Percentiles rank a stretch among this genome's conserved stretches.
Evolutionary conservation across 35 echinoderm and acorn worm genomes (phyloP).

Genomic region (Chiridota heheva): DNA sequence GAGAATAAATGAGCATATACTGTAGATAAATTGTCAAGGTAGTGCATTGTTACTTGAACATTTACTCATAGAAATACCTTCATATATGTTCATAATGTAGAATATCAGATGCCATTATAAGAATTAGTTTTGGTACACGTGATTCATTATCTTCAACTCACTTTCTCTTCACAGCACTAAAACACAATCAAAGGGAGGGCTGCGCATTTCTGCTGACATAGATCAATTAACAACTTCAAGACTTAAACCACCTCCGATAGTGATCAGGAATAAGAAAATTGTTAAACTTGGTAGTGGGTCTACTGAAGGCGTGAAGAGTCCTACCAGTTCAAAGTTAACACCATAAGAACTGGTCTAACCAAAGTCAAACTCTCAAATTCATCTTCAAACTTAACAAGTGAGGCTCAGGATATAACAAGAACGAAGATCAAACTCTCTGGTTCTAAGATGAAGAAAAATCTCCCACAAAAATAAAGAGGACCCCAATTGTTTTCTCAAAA

Average conservation of each 20-base stretch:
- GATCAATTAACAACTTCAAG: constrained; percentile 18
- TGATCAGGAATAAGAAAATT: constrained; percentile 11
- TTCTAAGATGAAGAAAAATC: neutral
- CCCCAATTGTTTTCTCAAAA: neutral
- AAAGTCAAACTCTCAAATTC: constrained; percentile 11
- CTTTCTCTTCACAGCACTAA: too few species aligned
- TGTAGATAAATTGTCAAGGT: too few species aligned
- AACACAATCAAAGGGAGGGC: constrained; percentile 5
- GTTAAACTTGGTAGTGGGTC: neutral
- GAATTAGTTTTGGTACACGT: too few species aligned
- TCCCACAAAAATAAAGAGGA: neutral
- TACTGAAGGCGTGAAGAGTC: neutral
- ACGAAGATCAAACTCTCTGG: neutral
- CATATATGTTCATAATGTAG: too few species aligned
- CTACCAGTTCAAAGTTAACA: neutral
- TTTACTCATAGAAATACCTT: too few species aligned
- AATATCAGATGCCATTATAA: too few species aligned
- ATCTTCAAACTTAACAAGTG: neutral
- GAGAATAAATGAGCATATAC: too few species aligned
- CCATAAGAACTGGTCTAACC: neutral
- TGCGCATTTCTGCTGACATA: constrained; percentile 37
- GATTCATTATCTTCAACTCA: too few species aligned
- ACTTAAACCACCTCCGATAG: constrained; percentile 51
- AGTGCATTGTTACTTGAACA: too few species aligned
- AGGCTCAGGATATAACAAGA: neutral